These are phyloP conservation scores for Timema cristinae DNA, from an alignment of 2,888 invertebrate genomes.

Conservation along the genomic window DNA sequence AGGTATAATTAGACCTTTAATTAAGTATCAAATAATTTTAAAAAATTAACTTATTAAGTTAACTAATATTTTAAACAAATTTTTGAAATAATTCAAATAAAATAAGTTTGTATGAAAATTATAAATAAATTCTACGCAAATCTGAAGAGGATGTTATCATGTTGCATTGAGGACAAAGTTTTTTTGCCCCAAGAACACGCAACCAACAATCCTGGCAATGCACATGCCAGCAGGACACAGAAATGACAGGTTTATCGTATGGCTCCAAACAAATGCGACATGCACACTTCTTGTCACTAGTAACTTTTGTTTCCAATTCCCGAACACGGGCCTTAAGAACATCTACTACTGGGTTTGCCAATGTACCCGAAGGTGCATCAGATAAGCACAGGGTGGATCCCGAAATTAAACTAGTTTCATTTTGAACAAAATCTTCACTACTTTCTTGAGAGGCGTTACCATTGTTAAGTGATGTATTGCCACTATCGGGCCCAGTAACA, in stretches of 20 bases:
- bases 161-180: constrained; percentile 51
- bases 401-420: not conserved
- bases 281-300: not conserved
- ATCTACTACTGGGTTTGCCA: not conserved
- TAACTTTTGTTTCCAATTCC: not conserved
- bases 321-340: not conserved
- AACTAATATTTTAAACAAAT: no score
- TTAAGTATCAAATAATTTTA: no score
- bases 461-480: no score
- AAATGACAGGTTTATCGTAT: constrained; percentile 4
- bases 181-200: constrained; percentile 55
- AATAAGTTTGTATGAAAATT: no score
- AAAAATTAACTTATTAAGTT: no score
- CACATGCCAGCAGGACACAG: constrained; percentile 17
- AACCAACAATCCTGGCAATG: constrained; percentile 57
- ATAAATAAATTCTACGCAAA: constrained; percentile 45
- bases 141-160: constrained; percentile 48
- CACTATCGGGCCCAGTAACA: not conserved
- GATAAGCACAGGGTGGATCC: no score
- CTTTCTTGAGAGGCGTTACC: not conserved
- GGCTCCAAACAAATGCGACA: constrained; percentile 6
- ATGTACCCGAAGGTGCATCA: no score
- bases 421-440: not conserved
- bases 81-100: no score
- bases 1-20: no score